Evolutionary conservation across 2,888 invertebrate genomes (phyloP).

Genomic region (Limnephilus auricula): DNA sequence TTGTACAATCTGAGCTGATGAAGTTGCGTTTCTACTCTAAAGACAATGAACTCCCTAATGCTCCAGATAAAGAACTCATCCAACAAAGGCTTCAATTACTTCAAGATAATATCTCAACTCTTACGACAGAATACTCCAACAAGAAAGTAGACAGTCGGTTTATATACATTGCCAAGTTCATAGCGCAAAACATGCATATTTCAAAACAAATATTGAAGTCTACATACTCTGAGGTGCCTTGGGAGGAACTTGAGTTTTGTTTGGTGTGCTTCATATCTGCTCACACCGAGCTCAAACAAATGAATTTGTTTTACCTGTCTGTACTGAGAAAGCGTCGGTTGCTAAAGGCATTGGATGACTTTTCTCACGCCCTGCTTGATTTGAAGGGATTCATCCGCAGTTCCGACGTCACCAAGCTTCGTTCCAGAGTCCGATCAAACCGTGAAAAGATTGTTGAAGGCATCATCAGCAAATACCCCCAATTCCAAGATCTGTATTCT

Average conservation of each 20-base stretch:
- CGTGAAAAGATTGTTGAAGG: not conserved
- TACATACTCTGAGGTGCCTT: not conserved
- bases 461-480: not conserved
- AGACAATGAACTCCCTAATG: not conserved
- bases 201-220: not conserved
- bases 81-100: not conserved
- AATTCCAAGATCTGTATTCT: not conserved
- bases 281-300: not conserved
- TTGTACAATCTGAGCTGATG: not conserved
- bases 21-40: conserved; percentile 1
- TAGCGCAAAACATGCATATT: conserved; percentile 7
- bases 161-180: conserved; percentile 2
- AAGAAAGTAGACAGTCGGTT: not conserved
- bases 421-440: not conserved
- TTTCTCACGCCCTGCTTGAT: not conserved
- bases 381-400: not conserved
- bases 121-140: too few species aligned
- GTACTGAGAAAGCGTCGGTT: too few species aligned
- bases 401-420: not conserved
- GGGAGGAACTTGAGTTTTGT: conserved; percentile 37
- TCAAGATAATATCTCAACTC: not conserved
- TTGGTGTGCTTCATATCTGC: not conserved
- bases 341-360: too few species aligned
- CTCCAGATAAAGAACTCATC: not conserved
- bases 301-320: not conserved